These are phyloP conservation scores for Heliconius hewitsoni DNA, from an alignment of 1,140 invertebrate genomes.

Conservation along the genomic window DNA sequence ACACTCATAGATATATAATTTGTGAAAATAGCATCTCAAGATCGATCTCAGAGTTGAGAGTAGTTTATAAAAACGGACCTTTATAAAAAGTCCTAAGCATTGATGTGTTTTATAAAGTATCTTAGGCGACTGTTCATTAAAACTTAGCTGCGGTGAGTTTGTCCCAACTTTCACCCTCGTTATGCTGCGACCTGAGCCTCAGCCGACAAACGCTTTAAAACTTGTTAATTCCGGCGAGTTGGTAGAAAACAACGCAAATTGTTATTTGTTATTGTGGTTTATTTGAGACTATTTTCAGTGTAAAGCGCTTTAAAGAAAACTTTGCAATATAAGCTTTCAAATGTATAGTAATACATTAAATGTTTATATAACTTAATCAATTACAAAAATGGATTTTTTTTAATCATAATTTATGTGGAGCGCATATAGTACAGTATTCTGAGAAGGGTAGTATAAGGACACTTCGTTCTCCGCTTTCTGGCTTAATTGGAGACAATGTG, in stretches of 20 bases:
- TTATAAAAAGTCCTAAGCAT: not conserved
- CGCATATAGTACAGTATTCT: too few relatives aligned
- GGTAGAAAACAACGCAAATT: not conserved
- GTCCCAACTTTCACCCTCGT: constrained; percentile 17
- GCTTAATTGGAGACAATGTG: too few relatives aligned
- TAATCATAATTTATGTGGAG: too few relatives aligned
- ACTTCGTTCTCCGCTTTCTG: too few relatives aligned
- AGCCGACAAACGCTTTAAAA: constrained; percentile 1
- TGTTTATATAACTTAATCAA: too few relatives aligned
- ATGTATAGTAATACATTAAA: not conserved
- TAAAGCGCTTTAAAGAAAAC: not conserved
- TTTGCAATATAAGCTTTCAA: not conserved
- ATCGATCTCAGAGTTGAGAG: too few relatives aligned
- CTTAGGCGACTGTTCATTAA: constrained; percentile 28
- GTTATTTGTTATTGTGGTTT: constrained; percentile 23
- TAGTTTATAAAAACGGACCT: too few relatives aligned
- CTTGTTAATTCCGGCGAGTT: constrained; percentile 6
- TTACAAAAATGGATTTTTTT: too few relatives aligned
- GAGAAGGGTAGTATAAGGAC: too few relatives aligned
- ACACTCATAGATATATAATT: too few relatives aligned
- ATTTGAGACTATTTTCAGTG: not conserved
- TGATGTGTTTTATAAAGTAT: constrained; percentile 3
- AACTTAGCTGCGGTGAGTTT: constrained; percentile 16
- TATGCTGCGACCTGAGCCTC: not conserved
- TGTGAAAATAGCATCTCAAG: too few relatives aligned